Evolutionary conservation across 2,113 vertebrate species (phyloP).

Genomic region (Crotalus horridus): DNA sequence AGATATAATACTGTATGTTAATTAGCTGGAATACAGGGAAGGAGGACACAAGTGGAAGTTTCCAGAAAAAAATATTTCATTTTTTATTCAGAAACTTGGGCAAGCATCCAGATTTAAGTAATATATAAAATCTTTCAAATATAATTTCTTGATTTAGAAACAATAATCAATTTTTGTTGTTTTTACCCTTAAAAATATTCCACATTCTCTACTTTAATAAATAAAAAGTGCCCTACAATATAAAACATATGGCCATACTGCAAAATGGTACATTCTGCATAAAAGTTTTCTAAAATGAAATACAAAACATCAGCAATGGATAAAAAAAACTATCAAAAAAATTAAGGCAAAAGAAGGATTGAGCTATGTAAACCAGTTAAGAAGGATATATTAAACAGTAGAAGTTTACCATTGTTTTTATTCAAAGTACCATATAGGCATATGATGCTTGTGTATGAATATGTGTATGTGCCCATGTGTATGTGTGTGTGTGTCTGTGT

Average conservation of each 20-base stretch:
- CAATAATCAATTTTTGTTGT: background rate
- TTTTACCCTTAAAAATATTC: background rate
- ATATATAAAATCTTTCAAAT: background rate
- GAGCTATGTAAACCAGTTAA: background rate
- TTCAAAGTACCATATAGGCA: slow-evolving; percentile 54
- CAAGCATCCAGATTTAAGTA: background rate
- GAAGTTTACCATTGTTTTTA: slow-evolving; percentile 23
- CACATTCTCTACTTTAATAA: background rate
- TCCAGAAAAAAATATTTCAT: background rate
- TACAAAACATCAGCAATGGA: background rate
- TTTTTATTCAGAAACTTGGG: background rate
- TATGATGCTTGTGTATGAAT: slow-evolving; percentile 36
- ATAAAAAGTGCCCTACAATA: background rate
- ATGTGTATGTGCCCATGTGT: background rate
- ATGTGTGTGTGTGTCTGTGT: slow-evolving; percentile 6
- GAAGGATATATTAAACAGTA: background rate
- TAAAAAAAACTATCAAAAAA: background rate
- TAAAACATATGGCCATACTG: background rate
- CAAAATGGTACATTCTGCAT: background rate
- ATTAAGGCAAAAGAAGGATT: background rate
- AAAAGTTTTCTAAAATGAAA: background rate
- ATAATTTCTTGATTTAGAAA: background rate
- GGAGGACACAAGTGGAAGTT: background rate
- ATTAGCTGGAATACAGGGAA: background rate
- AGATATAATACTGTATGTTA: background rate